Base-by-base conservation (phyloP, 2,888 invertebrate species). In the Ptilodon capucinus region DNA sequence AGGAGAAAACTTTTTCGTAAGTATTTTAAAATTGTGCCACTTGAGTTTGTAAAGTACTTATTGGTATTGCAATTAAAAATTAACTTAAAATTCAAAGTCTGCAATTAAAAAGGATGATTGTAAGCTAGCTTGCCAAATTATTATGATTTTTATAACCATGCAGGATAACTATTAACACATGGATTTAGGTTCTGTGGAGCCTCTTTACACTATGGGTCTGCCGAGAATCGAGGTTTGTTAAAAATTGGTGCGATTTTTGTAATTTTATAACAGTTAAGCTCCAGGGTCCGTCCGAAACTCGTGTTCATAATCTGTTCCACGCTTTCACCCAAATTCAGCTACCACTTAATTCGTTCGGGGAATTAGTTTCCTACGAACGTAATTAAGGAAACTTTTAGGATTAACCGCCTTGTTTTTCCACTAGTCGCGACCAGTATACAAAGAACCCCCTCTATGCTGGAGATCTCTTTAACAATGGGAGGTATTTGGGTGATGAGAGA, bases 351-450 rank as follows among this genome's bases (percentile, higher is more conserved):
- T 84, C 84, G 85, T 80, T 85, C 71, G 68, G 89, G 89, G 88
- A 88, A 81, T 81, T 86, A 87, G 81, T 85, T 86, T 75, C 72
- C 74, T 80, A 80, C 79, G 79, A 79, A 82, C 77, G 80, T 86
- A 89, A 90, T 90, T 90, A 90, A 79, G 80, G 78, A 84, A 90
- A 90, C 76, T 90, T 90, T 90, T 85, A 76, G 79, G 84, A 89
- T 90, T 90, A 90, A 82, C 78, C 71, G 66, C 74, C 74, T 77
- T 81, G 86, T 88, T 88, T 89, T 88, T 84, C 86, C 79, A 81
- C 76, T 73, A 72, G 71, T 64, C 60, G 62, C 64, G 60, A 49
- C 86, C 84, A 76, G 34, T 51, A 14, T 64, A 67, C 48, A 44
- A 32, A 58, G 82, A 64, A 16, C 76, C 60, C 30, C 51, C 54